Percentiles rank a stretch among this genome's conserved stretches.
Conservation (phyloP, 2,797 vertebrate genomes). For the Tenualosa ilisha region DNA sequence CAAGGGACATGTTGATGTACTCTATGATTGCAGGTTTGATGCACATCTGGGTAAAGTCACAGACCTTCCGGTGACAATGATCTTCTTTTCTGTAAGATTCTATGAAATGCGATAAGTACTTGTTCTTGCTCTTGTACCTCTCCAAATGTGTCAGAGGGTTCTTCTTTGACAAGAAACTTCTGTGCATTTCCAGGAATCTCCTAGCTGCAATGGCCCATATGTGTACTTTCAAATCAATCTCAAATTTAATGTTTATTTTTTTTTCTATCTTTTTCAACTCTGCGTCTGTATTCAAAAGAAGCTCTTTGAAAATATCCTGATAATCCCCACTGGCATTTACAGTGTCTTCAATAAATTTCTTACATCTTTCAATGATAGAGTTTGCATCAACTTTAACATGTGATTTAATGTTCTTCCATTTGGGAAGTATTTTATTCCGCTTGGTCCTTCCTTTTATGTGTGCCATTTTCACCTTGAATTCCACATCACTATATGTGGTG, state of each 20-base stretch:
- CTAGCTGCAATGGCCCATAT: conserved; percentile 57
- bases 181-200: conserved; percentile 54
- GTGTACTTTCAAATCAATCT: conserved; percentile 58
- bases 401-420: neutral
- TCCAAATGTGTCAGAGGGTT: conserved; percentile 45
- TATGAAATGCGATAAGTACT: conserved; percentile 55
- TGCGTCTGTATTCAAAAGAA: conserved; percentile 46
- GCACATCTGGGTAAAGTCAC: conserved; percentile 53
- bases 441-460: neutral
- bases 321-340: conserved; percentile 40
- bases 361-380: neutral
- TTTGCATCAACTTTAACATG: conserved; percentile 28
- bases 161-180: neutral
- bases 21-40: conserved; percentile 60
- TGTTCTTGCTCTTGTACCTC: conserved; percentile 38
- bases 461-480: neutral
- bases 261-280: neutral
- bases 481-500: fast-evolving
- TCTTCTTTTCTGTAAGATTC: conserved; percentile 60
- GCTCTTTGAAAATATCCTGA: conserved; percentile 37
- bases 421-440: too few species aligned
- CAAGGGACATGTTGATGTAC: conserved; percentile 57
- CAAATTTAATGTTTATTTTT: conserved; percentile 38
- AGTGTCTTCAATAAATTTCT: neutral
- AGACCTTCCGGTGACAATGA: conserved; percentile 56